Evolutionary conservation across 2,113 vertebrate species (phyloP).

Genomic region (Cyphomyrus discorhynchus): DNA sequence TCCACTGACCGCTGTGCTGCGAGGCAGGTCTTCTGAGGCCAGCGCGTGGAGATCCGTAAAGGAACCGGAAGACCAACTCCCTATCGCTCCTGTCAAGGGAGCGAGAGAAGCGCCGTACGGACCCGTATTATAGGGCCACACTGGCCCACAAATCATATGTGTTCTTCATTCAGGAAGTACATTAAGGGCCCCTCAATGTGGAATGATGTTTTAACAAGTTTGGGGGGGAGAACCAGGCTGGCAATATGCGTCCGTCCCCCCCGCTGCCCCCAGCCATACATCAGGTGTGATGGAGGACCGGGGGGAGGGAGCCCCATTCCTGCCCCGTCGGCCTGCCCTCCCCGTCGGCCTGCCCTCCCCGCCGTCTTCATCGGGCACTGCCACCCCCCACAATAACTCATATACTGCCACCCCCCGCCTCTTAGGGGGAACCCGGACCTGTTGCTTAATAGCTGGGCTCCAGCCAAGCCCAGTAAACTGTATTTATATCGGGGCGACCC

Average conservation of each 20-base stretch:
- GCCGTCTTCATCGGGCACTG: slow-evolving; percentile 43
- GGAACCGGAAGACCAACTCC: neutral
- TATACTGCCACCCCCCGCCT: slow-evolving; percentile 46
- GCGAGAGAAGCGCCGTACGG: neutral
- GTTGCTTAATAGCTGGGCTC: slow-evolving; percentile 51
- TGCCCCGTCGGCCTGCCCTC: neutral
- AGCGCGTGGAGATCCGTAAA: neutral
- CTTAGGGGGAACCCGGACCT: slow-evolving; percentile 43
- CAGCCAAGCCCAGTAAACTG: slow-evolving; percentile 55
- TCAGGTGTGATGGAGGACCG: neutral
- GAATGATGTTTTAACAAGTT: neutral
- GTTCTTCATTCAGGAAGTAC: neutral
- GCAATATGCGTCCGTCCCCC: neutral
- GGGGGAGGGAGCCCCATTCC: neutral
- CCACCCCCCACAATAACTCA: slow-evolving; percentile 56
- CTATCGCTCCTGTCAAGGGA: neutral
- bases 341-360: neutral
- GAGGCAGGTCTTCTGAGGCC: neutral
- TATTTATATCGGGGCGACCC: slow-evolving; percentile 67
- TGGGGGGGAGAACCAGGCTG: neutral
- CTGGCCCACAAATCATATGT: neutral
- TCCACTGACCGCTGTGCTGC: neutral
- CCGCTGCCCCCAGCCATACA: neutral
- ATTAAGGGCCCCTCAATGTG: neutral
- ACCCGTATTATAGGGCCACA: neutral